Evolutionary conservation across 2,888 invertebrate species (phyloP), one percentile per base, ranked within the genome.

Genomic region (Hydroisotoma schaefferi): DNA sequence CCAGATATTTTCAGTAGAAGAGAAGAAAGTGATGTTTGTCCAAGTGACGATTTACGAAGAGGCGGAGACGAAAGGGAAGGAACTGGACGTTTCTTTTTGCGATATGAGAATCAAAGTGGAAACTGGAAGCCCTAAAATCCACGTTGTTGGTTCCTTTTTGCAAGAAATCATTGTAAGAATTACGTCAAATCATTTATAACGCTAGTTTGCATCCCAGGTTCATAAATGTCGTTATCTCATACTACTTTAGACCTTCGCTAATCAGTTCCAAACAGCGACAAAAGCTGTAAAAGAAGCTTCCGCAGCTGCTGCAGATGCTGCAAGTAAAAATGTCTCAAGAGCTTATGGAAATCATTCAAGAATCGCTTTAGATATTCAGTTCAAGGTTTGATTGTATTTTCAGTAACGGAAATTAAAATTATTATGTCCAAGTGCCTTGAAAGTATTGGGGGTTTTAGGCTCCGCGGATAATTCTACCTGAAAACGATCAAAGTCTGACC

Each of bases 71-170:
- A 69, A 64, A 76, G 77, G 10, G 48, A 74, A 69, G 48, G 75
- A 76, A 33, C 58, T 73, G 10, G 74, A 79, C 65, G 76, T 78
- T 76, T 68, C 73, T 6, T 76, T 76, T 52, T 77, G 80, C 1
- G 88, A 94, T 75, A 90, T 94, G 81, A 86, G 86, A 43, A 85
- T 98, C 10, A 83, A 83, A 56, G 84, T 90, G 0, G 83, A 85
- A 61, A 84, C 97, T 77, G 94, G 91, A 58, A 88, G 91, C 73
- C 81, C 94, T 72, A 83, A 88, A 68, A 86, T 97, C 54, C 83
- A 95, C 27, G 97, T 93, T 78, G 81, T 98, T 29, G 94, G 94
- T 77, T 86, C 89, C 81, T 97, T 91, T 80, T 84, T 95, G 67
- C 82, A 82, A 12, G 86, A 88, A 55, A 28, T 90, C 75, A 75